Evolutionary conservation across 2,888 invertebrate species (phyloP), one percentile per base, ranked within the genome.

Genomic region (Ariolimax columbianus): DNA sequence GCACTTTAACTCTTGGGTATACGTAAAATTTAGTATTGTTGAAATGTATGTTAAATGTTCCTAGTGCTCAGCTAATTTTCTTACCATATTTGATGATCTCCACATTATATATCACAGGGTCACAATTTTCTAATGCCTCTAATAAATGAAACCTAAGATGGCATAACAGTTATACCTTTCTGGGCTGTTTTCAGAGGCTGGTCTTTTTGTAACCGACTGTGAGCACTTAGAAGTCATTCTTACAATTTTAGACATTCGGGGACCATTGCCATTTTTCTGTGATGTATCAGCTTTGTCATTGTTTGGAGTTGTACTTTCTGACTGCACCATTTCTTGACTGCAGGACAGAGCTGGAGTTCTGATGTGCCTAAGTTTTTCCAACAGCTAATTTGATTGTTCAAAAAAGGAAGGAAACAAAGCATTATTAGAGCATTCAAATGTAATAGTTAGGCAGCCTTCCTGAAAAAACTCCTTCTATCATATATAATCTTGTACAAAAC

Each of bases 281-380:
- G 38, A n/a, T 59, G 38, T 36, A 4, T 63, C n/a, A 23, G 26
- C n/a, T 78, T 26, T 78, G 26, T n/a, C 38, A 40, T 40, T 63
- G 11, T 17, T 63, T 7, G 59, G 26, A 59, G 78, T n/a, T 38
- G 38, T 30, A 26, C 26, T 26, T 38, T 0, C 40, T 30, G 38
- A 40, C n/a, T 59, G 40, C 63, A 78, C n/a, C 0, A 17, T n/a
- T 9, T 68, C 80, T 17, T 82, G 59, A 23, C 47, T 36, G 6
- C 19, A 3, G n/a, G 72, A 36, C 55, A 82, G 55, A 17, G 73
- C 70, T 55, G 82, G 82, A 23, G 82, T 82, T 55, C 30, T 82
- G 14, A 82, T 38, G n/a, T 47, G n/a, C 40, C 51, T 55, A 30
- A 72, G 19, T 26, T 66, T 47, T 38, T 82, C 55, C 23, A 82